Base-by-base conservation (phyloP, 2,113 vertebrate genomes). In the Cephalophus harveyi region DNA sequence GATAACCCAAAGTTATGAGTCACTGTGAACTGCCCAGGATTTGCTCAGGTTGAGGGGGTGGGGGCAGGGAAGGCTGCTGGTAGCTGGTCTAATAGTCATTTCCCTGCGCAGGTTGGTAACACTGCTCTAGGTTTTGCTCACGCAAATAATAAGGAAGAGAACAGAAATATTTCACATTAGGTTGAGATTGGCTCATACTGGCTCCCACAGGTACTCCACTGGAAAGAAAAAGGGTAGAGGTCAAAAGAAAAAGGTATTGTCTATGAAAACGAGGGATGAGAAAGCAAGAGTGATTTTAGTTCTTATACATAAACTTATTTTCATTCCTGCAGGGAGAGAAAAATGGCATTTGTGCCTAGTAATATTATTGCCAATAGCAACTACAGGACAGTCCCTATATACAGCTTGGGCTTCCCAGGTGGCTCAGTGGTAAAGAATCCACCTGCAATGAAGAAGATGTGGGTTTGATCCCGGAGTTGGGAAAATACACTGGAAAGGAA, bases 41-140 rank as follows among this genome's bases (percentile, higher is more conserved):
- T 15, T 43, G 48, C 40, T 33, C 36, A 1, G 54, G 6, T 10
- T 23, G 57, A n/a, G 59, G 36, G 48, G 57, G 4, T 27, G 21
- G 50, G 48, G 17, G 33, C 5, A 1, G 52, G 21, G 46, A 6
- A 9, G 59, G 5, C n/a, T 23, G 9, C 4, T 1, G 82, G 50
- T 3, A 33, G 92, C 78, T 62, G 23, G 36, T 7, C 3, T 4
- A 1, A 36, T 0, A 64, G 50, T 48, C 71, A 36, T 19, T 19
- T 57, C 3, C 1, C 11, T 23, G 33, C 4, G 19, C 33, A 19
- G 6, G 67, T 5, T 19, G n/a, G 14, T 2, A 15, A 33, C 16
- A 7, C 36, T 12, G 59, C 19, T 30, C 59, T 2, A 86, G 52
- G 50, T 13, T 67, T 67, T 12, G 8, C 54, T 86, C 6, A 50